A percentile compares a stretch with the other conserved stretches of the same genome.
These are phyloP conservation scores for Argyresthia goedartella DNA, from an alignment of 2,888 invertebrate genomes.

Conservation along the genomic window DNA sequence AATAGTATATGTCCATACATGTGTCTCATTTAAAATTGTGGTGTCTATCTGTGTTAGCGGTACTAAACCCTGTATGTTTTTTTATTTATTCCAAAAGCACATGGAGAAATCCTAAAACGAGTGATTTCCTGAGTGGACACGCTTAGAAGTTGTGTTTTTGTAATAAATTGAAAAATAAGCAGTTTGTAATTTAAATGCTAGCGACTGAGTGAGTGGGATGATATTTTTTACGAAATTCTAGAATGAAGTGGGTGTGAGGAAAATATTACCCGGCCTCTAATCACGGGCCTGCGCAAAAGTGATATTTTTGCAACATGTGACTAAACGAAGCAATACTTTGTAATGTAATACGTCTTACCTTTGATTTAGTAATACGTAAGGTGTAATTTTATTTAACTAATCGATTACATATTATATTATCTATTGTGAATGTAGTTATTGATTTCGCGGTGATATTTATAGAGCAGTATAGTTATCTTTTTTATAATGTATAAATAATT, in stretches of 20 bases:
- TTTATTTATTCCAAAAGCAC: conserved; percentile 3
- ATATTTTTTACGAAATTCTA: conserved; percentile 61
- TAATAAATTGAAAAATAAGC: not conserved
- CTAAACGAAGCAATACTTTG: conserved; percentile 83
- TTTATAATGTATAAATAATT: conserved; percentile 68
- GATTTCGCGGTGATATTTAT: conserved; percentile 68
- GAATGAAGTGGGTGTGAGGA: conserved; percentile 21
- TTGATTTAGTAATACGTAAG: conserved; percentile 62
- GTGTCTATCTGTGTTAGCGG: conserved; percentile 68
- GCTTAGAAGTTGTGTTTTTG: conserved; percentile 3
- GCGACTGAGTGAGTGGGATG: conserved; percentile 54
- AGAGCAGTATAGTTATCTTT: conserved; percentile 65
- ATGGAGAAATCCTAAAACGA: not conserved
- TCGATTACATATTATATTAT: conserved; percentile 40
- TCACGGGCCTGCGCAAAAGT: conserved; percentile 46
- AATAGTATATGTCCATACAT: conserved; percentile 67
- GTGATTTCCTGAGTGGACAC: not conserved
- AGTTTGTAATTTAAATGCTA: conserved; percentile 31
- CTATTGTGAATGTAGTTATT: conserved; percentile 68
- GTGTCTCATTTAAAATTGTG: conserved; percentile 66
- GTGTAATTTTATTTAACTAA: conserved; percentile 54
- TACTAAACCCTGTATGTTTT: conserved; percentile 32
- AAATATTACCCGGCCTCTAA: conserved; percentile 21
- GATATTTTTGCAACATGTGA: conserved; percentile 80
- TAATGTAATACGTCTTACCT: conserved; percentile 75